These are phyloP conservation scores for Trichosurus vulpecula DNA, from an alignment of 2,797 vertebrate species.

Conservation along the genomic window DNA sequence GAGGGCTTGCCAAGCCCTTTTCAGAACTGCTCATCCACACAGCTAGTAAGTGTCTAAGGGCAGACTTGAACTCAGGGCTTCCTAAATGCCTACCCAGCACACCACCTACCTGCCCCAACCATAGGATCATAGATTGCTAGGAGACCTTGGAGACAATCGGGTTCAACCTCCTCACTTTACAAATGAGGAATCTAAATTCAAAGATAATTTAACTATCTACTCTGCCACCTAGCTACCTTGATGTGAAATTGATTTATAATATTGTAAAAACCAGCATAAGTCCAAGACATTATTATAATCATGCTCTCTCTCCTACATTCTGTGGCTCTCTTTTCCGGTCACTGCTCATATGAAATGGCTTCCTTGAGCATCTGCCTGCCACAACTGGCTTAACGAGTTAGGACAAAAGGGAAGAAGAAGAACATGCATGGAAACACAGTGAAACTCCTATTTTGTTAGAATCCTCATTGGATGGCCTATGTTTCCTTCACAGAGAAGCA, in stretches of 20 bases:
- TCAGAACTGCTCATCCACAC: neutral
- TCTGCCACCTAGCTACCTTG: neutral
- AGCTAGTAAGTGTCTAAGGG: neutral
- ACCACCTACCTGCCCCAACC: neutral
- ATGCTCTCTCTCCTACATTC: neutral
- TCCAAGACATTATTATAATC: neutral
- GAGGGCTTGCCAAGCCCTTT: neutral
- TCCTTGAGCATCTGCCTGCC: constrained; percentile 2
- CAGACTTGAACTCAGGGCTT: neutral
- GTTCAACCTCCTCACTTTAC: neutral
- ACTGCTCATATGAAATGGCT: neutral
- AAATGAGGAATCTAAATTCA: neutral
- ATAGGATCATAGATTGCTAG: neutral
- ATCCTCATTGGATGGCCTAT: constrained; percentile 40
- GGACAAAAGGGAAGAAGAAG: neutral
- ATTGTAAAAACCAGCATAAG: neutral
- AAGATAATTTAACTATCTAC: neutral
- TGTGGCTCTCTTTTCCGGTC: neutral
- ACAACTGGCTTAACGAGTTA: constrained; percentile 14
- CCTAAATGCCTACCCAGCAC: neutral
- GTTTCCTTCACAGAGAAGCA: constrained; percentile 55
- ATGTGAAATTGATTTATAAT: neutral
- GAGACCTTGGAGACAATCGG: neutral
- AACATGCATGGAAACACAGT: constrained; percentile 34
- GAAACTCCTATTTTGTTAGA: constrained; percentile 44